Evolutionary conservation across 2,888 invertebrate species (phyloP).

Genomic region (Lampropteryx suffumata): DNA sequence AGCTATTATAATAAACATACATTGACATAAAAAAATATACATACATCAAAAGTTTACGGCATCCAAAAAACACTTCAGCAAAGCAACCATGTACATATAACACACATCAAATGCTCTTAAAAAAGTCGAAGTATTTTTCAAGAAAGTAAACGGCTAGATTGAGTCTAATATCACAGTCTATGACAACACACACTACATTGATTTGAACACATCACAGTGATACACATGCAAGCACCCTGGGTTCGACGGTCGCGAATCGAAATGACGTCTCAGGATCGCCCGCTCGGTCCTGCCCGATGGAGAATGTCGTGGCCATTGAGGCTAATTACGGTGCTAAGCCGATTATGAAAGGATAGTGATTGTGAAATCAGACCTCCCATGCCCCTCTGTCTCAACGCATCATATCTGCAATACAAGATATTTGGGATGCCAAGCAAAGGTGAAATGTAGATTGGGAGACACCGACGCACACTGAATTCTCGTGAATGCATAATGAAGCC

Average conservation of each 20-base stretch:
- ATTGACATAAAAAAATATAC: no score
- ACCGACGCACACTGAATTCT: slow-evolving; percentile 44
- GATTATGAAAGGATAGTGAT: slow-evolving; percentile 56
- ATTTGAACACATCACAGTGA: slow-evolving; percentile 54
- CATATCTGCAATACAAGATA: slow-evolving; percentile 78
- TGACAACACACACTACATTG: slow-evolving; percentile 43
- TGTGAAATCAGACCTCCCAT: slow-evolving; percentile 51
- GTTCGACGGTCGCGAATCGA: slow-evolving; percentile 20
- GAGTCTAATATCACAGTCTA: slow-evolving; percentile 29
- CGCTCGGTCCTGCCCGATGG: slow-evolving; percentile 17
- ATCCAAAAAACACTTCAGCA: slow-evolving; percentile 18
- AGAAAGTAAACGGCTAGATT: slow-evolving; percentile 21
- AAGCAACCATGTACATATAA: slow-evolving; percentile 29
- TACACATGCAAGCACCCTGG: slow-evolving; percentile 67
- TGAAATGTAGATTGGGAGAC: slow-evolving; percentile 47
- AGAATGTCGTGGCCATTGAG: slow-evolving; percentile 65
- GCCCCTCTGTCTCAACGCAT: slow-evolving; percentile 47
- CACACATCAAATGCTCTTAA: no score
- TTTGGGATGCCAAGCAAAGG: slow-evolving; percentile 75
- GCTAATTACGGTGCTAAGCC: slow-evolving; percentile 65
- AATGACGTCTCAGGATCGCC: slow-evolving; percentile 11
- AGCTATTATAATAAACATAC: no score
- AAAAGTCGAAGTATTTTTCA: slow-evolving; percentile 6
- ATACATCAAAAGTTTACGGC: neutral
- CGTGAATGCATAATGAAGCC: slow-evolving; percentile 65